A percentile compares a stretch with the other conserved stretches of the same genome.
Evolutionary conservation across 2,888 invertebrate species (phyloP).

Genomic region (Eupelmus urozonus): DNA sequence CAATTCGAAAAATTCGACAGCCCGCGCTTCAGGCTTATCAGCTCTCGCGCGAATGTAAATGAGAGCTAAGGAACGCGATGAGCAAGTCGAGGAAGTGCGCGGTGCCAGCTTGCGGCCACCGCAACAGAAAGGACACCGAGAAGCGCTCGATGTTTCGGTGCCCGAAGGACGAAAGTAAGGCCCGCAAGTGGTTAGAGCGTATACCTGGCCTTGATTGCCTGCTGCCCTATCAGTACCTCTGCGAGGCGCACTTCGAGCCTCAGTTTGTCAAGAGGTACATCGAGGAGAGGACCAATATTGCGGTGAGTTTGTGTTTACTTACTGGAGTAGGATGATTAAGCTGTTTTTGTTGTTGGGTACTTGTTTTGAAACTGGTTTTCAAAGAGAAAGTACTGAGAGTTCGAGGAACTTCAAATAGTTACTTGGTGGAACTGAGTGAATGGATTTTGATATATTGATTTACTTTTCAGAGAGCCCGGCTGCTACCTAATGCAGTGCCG

Average conservation of each 20-base stretch:
- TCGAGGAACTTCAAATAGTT: not conserved
- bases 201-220: slow-evolving; percentile 27
- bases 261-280: slow-evolving; percentile 22
- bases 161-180: slow-evolving; percentile 35
- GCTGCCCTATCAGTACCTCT: not conserved
- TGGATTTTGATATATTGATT: not conserved
- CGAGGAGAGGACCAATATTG: not conserved
- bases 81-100: slow-evolving; percentile 37
- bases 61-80: too few species aligned
- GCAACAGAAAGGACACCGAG: not conserved
- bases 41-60: too few species aligned
- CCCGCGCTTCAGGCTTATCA: too few species aligned
- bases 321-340: not conserved
- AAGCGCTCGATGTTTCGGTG: slow-evolving; percentile 45
- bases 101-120: slow-evolving; percentile 38
- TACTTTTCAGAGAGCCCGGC: too few species aligned
- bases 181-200: slow-evolving; percentile 20
- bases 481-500: too few species aligned
- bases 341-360: not conserved
- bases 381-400: not conserved
- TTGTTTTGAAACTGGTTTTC: not conserved
- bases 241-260: slow-evolving; percentile 45
- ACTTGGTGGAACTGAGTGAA: not conserved
- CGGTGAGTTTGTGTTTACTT: too few species aligned
- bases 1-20: too few species aligned